Conservation (phyloP, 2,888 invertebrate genomes). For the Lacanobia wlatinum region DNA sequence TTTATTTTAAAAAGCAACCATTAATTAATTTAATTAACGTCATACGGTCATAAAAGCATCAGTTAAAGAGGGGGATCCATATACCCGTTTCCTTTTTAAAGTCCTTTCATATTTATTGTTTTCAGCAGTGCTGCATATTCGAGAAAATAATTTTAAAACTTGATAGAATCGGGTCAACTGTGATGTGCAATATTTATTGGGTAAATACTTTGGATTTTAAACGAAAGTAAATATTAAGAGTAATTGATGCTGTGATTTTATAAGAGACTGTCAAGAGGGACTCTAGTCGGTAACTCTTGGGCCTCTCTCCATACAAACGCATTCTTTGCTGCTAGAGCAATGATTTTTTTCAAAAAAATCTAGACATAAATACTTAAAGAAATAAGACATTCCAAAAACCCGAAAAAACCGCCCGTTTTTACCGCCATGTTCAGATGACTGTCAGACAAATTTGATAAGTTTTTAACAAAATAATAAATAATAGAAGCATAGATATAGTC, state of each 20-base stretch:
- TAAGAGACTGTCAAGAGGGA: too few species aligned
- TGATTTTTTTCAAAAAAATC: too few species aligned
- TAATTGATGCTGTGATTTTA: slow-evolving; percentile 13
- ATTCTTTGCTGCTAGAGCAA: too few species aligned
- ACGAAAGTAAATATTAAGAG: slow-evolving; percentile 40
- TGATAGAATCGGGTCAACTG: slow-evolving; percentile 35
- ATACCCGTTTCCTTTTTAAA: slow-evolving; percentile 46
- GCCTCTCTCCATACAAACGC: too few species aligned
- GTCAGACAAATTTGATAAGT: too few species aligned
- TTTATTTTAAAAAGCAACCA: slow-evolving; percentile 60
- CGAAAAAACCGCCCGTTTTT: too few species aligned
- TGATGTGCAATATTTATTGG: slow-evolving; percentile 35
- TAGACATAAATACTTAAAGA: too few species aligned
- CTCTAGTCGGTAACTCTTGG: too few species aligned
- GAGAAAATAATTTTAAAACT: slow-evolving; percentile 21
- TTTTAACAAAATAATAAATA: too few species aligned
- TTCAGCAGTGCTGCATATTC: slow-evolving; percentile 5
- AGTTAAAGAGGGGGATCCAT: slow-evolving; percentile 36
- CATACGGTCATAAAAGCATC: slow-evolving; percentile 51
- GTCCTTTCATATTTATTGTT: slow-evolving; percentile 41
- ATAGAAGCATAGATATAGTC: too few species aligned
- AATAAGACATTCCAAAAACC: too few species aligned
- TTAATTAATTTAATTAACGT: slow-evolving; percentile 62
- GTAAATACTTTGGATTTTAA: slow-evolving; percentile 41
- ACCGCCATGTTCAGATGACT: too few species aligned